Base-by-base conservation (phyloP, 1,140 invertebrate genomes). In the Vanessa atalanta region DNA sequence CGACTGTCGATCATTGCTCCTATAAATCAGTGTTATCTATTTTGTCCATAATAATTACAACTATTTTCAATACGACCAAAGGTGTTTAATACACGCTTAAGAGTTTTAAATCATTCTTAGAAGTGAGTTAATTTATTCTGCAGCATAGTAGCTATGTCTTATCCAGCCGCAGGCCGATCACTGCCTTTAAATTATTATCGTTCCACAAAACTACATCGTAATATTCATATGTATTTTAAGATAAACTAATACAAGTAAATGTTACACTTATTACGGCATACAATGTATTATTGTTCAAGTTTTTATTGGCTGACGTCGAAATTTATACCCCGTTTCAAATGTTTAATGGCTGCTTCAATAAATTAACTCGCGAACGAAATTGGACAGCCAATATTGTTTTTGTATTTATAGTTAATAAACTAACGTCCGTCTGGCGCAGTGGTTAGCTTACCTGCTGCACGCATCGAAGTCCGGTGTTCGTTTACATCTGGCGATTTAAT, bases 251-350 rank as follows among this genome's bases (percentile, higher is more conserved):
- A 57, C 12, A 57, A 57, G 14, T 15, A 37, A 37, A 61, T 37
- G 57, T 61, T 43, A 37, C 57, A 61, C 43, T 31, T 61, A 31
- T 15, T n/a, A 61, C 31, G 31, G 23, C 43, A 20, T 64, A 71
- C 70, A 60, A 47, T 57, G 65, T 72, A 70, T 23, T 16, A 60
- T 57, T 61, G 43, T 47, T 48, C 37, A 47, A 20, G 61, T 70
- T 70, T 70, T 61, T 66, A 72, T 72, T 50, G 23, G 47, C 71
- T 50, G 53, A 67, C 71, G 53, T 48, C n/a, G 26, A 66, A 65
- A 72, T 72, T 72, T 72, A 72, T 66, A 57, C n/a, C 43, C 57
- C 63, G 26, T 65, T 66, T 66, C 37, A 53, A 65, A 53, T 55
- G 16, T 72, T 72, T 64, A 72, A 55, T 72, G 64, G 26, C 1